phyloP scores from a whole-genome alignment of 2,113 vertebrate species.

The Lucifuga dentata region DNA sequence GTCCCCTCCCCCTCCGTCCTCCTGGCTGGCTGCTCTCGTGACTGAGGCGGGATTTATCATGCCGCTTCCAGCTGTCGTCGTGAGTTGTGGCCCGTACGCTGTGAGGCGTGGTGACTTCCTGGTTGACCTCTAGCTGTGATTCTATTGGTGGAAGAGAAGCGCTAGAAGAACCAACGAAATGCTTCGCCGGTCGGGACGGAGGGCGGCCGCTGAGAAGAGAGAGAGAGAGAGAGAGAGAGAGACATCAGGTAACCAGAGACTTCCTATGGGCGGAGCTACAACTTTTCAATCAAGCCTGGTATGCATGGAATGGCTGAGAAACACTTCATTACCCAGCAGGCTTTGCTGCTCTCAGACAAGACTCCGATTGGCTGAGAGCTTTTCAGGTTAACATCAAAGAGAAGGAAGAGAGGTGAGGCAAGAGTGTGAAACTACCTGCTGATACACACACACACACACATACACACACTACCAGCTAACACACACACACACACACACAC shows the following conservation, averaged over 20 bases:
- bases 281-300: too few species aligned
- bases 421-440: constrained; percentile 64
- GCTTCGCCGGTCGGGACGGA: constrained; percentile 76
- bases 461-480: constrained; percentile 32
- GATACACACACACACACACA: constrained; percentile 25
- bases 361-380: constrained; percentile 34
- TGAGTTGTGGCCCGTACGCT: constrained; percentile 17
- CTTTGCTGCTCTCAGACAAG: constrained; percentile 29
- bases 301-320: too few species aligned
- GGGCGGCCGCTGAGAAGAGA: constrained; percentile 63
- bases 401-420: constrained; percentile 60
- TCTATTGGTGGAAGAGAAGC: background rate
- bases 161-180: constrained; percentile 81
- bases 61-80: too few species aligned
- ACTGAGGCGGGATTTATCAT: constrained; percentile 30
- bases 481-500: constrained; percentile 35
- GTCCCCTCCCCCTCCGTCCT: constrained; percentile 25
- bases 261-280: too few species aligned
- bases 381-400: constrained; percentile 63
- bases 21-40: constrained; percentile 15
- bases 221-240: background rate
- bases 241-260: too few species aligned
- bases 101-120: constrained; percentile 31
- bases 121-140: constrained; percentile 1
- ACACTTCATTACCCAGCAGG: constrained; percentile 7